Percentiles rank a stretch among this genome's conserved stretches.
Conservation (phyloP, 2,888 invertebrate genomes). For the Ectobius pallidus region DNA sequence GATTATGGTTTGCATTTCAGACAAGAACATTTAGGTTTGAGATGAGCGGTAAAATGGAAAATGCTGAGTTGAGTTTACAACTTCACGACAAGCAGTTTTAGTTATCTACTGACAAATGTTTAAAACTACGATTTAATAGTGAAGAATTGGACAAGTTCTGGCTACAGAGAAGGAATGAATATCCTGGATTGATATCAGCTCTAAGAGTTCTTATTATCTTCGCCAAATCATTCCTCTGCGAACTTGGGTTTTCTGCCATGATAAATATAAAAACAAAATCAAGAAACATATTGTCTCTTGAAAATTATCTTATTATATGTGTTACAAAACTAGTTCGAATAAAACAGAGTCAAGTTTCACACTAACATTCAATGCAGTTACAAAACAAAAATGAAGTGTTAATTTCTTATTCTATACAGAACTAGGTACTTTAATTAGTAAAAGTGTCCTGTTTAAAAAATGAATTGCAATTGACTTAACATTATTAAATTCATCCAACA, state of each 20-base stretch:
- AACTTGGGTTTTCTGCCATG: neutral
- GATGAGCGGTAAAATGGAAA: neutral
- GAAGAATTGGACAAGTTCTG: too few species aligned
- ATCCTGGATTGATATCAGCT: too few species aligned
- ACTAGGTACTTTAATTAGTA: too few species aligned
- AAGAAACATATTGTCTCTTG: neutral
- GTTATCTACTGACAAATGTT: too few species aligned
- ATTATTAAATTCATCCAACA: too few species aligned
- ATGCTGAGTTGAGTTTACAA: neutral
- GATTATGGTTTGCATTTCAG: neutral
- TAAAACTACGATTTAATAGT: too few species aligned
- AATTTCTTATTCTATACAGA: neutral
- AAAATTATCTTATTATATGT: neutral
- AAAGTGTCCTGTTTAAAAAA: too few species aligned
- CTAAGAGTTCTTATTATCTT: neutral
- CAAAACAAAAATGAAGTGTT: neutral
- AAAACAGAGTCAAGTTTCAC: too few species aligned
- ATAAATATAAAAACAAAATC: neutral
- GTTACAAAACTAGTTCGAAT: neutral
- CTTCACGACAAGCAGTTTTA: neutral
- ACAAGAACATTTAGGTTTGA: neutral
- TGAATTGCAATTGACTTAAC: too few species aligned
- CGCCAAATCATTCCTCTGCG: neutral
- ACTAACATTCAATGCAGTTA: neutral
- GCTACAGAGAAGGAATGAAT: too few species aligned